Percentiles rank a stretch among this genome's conserved stretches.
These are phyloP conservation scores for Anisognathus igniventris DNA, from an alignment of 2,797 vertebrate genomes.

Conservation along the genomic window DNA sequence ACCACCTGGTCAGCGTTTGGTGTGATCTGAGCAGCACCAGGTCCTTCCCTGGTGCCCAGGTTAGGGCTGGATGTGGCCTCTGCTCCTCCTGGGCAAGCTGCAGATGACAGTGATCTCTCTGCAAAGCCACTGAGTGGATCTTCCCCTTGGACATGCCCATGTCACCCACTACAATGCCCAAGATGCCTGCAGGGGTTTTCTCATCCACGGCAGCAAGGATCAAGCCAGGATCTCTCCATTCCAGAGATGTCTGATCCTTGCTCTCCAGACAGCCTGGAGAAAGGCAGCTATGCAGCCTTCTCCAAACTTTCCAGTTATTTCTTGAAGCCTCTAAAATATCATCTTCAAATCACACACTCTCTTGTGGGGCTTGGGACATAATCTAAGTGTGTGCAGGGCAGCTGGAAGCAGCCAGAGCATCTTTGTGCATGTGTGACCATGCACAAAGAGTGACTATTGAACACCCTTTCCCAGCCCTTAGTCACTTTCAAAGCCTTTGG, in stretches of 20 bases:
- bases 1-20: neutral
- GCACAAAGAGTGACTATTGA: neutral
- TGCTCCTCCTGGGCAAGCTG: neutral
- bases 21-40: neutral
- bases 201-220: neutral
- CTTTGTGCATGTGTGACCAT: neutral
- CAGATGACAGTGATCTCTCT: neutral
- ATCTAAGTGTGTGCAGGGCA: neutral
- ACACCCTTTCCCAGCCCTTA: neutral
- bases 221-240: neutral
- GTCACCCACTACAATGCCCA: neutral
- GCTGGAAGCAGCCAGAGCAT: neutral
- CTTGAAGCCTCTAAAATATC: neutral
- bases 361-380: neutral
- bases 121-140: neutral
- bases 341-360: neutral
- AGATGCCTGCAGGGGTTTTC: neutral
- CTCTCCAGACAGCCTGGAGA: neutral
- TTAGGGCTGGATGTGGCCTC: neutral
- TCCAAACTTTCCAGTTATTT: neutral
- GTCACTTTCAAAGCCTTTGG: neutral
- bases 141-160: neutral
- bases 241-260: neutral
- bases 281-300: neutral
- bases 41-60: neutral